Conservation (phyloP, 2,113 vertebrate species). For the Pluvianellus socialis region DNA sequence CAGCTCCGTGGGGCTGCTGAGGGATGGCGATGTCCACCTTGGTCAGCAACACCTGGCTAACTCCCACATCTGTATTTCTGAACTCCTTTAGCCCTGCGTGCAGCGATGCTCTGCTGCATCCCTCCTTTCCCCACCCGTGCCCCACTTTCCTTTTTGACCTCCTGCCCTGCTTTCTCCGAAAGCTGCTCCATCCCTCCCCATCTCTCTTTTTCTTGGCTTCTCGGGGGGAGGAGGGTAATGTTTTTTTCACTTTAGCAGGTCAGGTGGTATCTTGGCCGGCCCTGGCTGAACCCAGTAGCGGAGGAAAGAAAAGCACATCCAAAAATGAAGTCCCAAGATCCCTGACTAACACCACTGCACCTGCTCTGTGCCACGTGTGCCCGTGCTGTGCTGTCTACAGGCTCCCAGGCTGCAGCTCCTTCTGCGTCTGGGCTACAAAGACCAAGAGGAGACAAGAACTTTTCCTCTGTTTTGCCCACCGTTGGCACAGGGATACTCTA, state of each 20-base stretch:
- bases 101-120: background rate
- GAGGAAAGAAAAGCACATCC: background rate
- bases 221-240: background rate
- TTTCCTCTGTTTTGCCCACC: background rate
- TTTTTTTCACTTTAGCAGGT: background rate
- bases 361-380: fast-evolving
- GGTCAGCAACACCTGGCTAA: background rate
- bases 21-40: background rate
- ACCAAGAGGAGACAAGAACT: background rate
- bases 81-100: background rate
- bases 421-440: background rate
- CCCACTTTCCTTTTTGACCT: background rate
- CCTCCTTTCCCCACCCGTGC: background rate
- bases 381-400: background rate
- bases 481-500: background rate
- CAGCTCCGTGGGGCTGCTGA: background rate
- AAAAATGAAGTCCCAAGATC: background rate
- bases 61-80: background rate
- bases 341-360: no score
- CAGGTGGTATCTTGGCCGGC: background rate
- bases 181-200: background rate
- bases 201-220: background rate
- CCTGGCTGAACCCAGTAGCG: fast-evolving
- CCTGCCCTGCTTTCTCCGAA: background rate
- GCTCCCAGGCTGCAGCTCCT: background rate